Percentiles rank a stretch among this genome's conserved stretches.
Conservation (phyloP, 2,888 invertebrate species). For the Drosophila lacicola region DNA sequence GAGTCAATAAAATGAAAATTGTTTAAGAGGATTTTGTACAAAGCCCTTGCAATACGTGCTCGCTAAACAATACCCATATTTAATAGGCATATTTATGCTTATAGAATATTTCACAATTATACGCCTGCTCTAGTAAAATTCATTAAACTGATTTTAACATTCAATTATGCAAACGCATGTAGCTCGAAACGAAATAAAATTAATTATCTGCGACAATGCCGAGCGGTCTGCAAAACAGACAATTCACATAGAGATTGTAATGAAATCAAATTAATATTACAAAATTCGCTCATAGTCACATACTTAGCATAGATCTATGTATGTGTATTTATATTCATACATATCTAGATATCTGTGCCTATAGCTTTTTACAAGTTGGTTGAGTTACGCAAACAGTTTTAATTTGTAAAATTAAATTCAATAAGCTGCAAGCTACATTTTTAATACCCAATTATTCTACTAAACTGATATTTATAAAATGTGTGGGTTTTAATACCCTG, state of each 20-base stretch:
- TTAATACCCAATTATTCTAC: slow-evolving; percentile 35
- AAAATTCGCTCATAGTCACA: slow-evolving; percentile 44
- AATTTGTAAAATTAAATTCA: slow-evolving; percentile 65
- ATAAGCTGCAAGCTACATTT: slow-evolving; percentile 52
- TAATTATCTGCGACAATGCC: slow-evolving; percentile 50
- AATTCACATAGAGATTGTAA: slow-evolving; percentile 31
- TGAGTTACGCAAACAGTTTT: slow-evolving; percentile 35
- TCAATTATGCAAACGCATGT: slow-evolving; percentile 40
- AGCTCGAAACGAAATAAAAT: slow-evolving; percentile 56
- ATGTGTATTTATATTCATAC: not conserved
- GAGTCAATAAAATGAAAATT: not conserved
- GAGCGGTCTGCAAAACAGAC: slow-evolving; percentile 18
- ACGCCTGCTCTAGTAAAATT: not conserved
- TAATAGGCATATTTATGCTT: not conserved
- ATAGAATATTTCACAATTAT: not conserved
- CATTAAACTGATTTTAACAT: slow-evolving; percentile 29
- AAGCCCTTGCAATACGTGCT: not conserved
- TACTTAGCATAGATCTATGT: slow-evolving; percentile 8
- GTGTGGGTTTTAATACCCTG: slow-evolving; percentile 8
- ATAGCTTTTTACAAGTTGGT: slow-evolving; percentile 9
- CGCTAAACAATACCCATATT: not conserved
- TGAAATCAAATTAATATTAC: slow-evolving; percentile 57
- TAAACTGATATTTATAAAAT: slow-evolving; percentile 16
- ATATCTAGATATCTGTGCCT: not conserved
- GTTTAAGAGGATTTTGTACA: slow-evolving; percentile 4